Evolutionary conservation across 2,797 vertebrate genomes (phyloP).

Genomic region (Chelidonichthys spinosus): DNA sequence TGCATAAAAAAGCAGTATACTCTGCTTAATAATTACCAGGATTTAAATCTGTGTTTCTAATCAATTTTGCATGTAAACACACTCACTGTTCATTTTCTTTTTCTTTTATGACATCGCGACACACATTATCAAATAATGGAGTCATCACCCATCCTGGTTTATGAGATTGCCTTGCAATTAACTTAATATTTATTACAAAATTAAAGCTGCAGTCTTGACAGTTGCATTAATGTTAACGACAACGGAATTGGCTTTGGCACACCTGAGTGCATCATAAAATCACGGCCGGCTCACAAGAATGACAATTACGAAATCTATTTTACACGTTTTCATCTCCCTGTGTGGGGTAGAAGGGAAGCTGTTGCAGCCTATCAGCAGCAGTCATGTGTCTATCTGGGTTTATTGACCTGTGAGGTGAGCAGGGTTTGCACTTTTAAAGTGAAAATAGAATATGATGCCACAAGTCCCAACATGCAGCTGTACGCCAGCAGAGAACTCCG

Average conservation of each 20-base stretch:
- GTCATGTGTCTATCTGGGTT: slow-evolving; percentile 24
- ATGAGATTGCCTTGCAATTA: slow-evolving; percentile 16
- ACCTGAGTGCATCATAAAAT: slow-evolving; percentile 22
- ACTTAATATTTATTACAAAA: slow-evolving; percentile 8
- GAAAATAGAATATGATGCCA: slow-evolving; percentile 25
- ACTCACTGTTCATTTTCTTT: not conserved
- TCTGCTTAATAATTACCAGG: not conserved
- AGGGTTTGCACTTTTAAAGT: slow-evolving; percentile 32
- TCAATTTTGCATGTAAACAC: not conserved
- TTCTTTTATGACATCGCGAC: too few relatives aligned
- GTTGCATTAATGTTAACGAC: slow-evolving; percentile 1
- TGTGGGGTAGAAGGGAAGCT: not conserved
- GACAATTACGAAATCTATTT: slow-evolving; percentile 23
- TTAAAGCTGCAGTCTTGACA: slow-evolving; percentile 1
- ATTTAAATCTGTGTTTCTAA: slow-evolving; percentile 9
- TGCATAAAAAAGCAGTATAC: not conserved
- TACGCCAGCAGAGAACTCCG: slow-evolving; percentile 3
- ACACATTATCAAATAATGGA: not conserved
- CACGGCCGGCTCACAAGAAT: not conserved
- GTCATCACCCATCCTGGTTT: slow-evolving; percentile 4
- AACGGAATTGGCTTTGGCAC: slow-evolving; percentile 3
- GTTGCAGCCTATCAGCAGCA: slow-evolving; percentile 21
- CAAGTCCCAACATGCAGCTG: slow-evolving; percentile 7
- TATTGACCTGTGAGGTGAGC: slow-evolving; percentile 36
- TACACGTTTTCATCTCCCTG: slow-evolving; percentile 21